phyloP scores from a whole-genome alignment of 2,888 invertebrate species.

The Laothoe populi region DNA sequence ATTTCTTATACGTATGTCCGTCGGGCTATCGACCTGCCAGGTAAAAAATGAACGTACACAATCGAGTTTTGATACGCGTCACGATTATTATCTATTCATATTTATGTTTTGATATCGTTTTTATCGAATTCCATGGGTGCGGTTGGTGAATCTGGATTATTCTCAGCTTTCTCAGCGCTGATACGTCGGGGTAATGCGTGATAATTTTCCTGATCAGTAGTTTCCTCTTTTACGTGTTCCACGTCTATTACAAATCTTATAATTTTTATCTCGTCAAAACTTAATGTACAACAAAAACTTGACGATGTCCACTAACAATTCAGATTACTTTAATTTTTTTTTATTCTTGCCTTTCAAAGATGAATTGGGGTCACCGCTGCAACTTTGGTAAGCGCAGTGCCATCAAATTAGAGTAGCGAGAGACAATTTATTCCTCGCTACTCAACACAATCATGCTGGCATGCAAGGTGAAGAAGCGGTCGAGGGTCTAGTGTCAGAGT shows the following conservation, averaged over 20 bases:
- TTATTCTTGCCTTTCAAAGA: too few species aligned
- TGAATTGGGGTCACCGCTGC: too few species aligned
- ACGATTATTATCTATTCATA: constrained; percentile 8
- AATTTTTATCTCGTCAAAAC: background rate
- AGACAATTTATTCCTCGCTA: too few species aligned
- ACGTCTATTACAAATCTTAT: background rate
- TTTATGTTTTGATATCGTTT: constrained; percentile 25
- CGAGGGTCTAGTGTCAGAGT: too few species aligned
- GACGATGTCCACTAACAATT: background rate
- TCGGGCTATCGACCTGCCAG: constrained; percentile 62
- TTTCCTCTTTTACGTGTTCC: background rate
- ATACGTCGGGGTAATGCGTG: background rate
- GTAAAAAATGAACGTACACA: constrained; percentile 51
- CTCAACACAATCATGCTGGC: too few species aligned
- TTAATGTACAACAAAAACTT: background rate
- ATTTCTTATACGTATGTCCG: constrained; percentile 55
- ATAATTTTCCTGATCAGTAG: background rate
- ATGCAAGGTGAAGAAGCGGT: too few species aligned
- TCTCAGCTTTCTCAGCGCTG: background rate
- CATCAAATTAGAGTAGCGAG: too few species aligned
- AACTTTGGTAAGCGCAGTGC: too few species aligned
- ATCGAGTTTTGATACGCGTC: constrained; percentile 39
- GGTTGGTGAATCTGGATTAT: constrained; percentile 6
- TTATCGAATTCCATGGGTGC: constrained; percentile 7
- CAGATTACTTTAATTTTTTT: too few species aligned